A percentile compares a stretch with the other conserved stretches of the same genome.
These are phyloP conservation scores for Smutsia temminckii DNA, from an alignment of 2,797 vertebrate species.

Conservation along the genomic window DNA sequence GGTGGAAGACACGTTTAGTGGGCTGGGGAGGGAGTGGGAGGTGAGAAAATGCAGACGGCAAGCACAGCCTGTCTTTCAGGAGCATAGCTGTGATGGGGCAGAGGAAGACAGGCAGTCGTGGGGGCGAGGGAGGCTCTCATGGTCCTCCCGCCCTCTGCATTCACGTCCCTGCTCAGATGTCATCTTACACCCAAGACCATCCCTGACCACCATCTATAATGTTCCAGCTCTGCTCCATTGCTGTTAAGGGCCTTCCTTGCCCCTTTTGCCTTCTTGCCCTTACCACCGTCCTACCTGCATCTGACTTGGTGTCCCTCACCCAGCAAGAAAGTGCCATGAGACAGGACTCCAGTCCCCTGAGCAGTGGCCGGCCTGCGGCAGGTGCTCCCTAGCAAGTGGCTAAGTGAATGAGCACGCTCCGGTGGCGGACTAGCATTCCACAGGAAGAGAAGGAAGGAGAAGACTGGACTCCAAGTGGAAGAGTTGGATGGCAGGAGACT, in stretches of 20 bases:
- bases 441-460: neutral
- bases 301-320: neutral
- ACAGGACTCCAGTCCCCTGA: neutral
- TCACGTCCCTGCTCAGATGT: neutral
- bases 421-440: fast-evolving
- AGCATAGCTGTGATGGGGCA: neutral
- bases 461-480: fast-evolving
- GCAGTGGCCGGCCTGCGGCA: neutral
- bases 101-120: neutral
- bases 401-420: neutral
- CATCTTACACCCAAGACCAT: neutral
- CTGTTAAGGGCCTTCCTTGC: fast-evolving
- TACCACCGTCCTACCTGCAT: neutral
- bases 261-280: neutral
- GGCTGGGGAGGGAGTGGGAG: neutral
- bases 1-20: neutral
- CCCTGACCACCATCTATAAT: fast-evolving
- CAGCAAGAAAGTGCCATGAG: neutral
- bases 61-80: too few relatives aligned
- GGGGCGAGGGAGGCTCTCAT: fast-evolving
- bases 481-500: neutral
- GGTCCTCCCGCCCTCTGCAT: neutral
- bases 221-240: fast-evolving
- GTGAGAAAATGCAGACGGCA: neutral
- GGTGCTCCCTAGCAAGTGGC: neutral